Evolutionary conservation across 2,113 vertebrate genomes (phyloP).

Genomic region (Nothobranchius kuhntae): DNA sequence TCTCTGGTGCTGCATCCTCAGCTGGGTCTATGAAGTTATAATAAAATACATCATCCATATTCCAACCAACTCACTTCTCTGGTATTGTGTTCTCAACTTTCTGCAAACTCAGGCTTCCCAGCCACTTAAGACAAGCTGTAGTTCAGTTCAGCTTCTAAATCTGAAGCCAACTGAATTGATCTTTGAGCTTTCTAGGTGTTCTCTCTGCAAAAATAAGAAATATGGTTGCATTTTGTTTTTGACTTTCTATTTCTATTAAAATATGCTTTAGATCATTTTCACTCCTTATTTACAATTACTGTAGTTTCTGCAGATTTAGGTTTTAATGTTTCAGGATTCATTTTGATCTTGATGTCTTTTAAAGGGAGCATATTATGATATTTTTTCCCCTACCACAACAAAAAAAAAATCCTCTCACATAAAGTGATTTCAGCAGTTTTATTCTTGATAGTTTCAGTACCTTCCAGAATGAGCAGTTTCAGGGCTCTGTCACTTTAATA

Average conservation of each 20-base stretch:
- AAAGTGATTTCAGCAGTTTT: no score
- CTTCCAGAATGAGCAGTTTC: no score
- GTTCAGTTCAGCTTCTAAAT: constrained; percentile 18
- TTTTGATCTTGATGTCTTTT: not conserved
- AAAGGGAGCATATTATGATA: no score
- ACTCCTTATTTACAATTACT: not conserved
- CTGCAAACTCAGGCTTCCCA: not conserved
- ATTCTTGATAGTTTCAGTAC: no score
- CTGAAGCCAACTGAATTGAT: constrained; percentile 22
- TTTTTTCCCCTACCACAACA: no score
- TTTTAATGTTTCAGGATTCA: not conserved
- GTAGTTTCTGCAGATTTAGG: not conserved
- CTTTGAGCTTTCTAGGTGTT: constrained; percentile 37
- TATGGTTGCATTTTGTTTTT: constrained; percentile 16
- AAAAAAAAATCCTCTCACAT: no score
- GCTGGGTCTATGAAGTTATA: constrained; percentile 26
- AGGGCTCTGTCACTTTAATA: no score
- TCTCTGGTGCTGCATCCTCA: constrained; percentile 26
- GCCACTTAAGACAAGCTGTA: constrained; percentile 45
- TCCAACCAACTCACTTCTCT: constrained; percentile 27
- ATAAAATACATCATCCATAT: constrained; percentile 30
- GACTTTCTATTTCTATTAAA: not conserved
- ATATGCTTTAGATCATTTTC: not conserved
- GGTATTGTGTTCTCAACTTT: not conserved
- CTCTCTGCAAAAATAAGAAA: constrained; percentile 17